A percentile compares a stretch with the other conserved stretches of the same genome.
phyloP scores from a whole-genome alignment of 1,140 invertebrate genomes.

The Heterodera schachtii region DNA sequence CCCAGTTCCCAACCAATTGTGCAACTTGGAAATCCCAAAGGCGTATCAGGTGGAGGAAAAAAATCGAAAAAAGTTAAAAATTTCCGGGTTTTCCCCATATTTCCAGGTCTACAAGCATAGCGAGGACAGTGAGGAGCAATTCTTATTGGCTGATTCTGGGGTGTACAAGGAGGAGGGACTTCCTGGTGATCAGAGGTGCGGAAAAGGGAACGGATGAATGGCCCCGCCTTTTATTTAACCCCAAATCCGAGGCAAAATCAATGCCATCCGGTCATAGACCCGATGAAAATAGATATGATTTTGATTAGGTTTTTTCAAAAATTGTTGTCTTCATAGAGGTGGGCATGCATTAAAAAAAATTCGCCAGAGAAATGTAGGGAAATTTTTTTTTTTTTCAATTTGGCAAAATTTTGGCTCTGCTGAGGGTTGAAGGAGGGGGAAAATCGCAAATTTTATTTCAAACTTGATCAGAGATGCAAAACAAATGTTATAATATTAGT shows the following conservation, averaged over 20 bases:
- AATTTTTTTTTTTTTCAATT: constrained; percentile 15
- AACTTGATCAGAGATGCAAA: neutral
- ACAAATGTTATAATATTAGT: neutral
- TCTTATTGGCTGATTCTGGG: constrained; percentile 18
- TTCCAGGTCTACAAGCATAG: neutral
- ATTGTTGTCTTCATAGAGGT: no score
- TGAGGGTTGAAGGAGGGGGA: no score
- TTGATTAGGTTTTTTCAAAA: no score
- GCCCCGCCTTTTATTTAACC: neutral
- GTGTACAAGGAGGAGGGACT: constrained; percentile 17
- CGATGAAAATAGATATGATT: no score
- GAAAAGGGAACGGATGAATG: no score
- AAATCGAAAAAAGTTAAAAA: neutral
- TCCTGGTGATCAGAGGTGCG: neutral
- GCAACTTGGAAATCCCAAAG: constrained; percentile 1
- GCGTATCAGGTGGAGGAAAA: constrained; percentile 5
- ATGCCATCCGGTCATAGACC: no score
- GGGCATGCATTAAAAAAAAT: no score
- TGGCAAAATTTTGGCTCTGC: neutral
- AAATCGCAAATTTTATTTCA: no score
- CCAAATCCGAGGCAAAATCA: no score
- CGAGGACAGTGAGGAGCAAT: constrained; percentile 15
- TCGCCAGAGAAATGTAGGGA: no score
- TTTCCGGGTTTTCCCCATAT: neutral
- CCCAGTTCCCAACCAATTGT: neutral